Percentiles rank a stretch among this genome's conserved stretches.
Evolutionary conservation across 2,797 vertebrate genomes (phyloP).

Genomic region (Thunnus albacares): DNA sequence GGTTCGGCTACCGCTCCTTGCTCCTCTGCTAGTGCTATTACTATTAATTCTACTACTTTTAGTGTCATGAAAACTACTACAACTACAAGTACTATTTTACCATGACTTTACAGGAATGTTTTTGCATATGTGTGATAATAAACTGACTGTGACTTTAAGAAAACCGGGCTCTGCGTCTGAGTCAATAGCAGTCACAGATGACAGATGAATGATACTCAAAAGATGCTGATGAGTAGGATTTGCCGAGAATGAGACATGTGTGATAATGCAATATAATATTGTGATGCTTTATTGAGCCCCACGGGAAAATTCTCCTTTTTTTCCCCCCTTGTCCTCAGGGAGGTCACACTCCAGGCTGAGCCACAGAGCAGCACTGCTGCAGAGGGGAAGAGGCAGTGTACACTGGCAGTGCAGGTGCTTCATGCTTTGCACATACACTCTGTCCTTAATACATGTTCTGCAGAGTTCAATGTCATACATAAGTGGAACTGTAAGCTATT

Average conservation of each 20-base stretch:
- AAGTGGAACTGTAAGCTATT: background rate
- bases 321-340: background rate
- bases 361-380: background rate
- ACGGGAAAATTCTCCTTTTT: background rate
- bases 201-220: background rate
- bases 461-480: background rate
- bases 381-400: background rate
- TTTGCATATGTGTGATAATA: background rate
- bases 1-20: conserved; percentile 19
- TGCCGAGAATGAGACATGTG: background rate
- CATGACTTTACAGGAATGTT: background rate
- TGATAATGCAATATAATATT: conserved; percentile 13
- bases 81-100: background rate
- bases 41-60: background rate
- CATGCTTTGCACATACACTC: background rate
- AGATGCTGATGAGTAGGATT: conserved; percentile 8
- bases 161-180: background rate
- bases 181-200: background rate
- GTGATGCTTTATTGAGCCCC: background rate
- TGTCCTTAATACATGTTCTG: background rate
- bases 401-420: conserved; percentile 10
- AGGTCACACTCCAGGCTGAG: conserved; percentile 29
- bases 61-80: background rate
- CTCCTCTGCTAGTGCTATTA: conserved; percentile 15
- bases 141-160: background rate